Evolutionary conservation across 1,140 invertebrate species (phyloP).

Genomic region (Asobara japonica): DNA sequence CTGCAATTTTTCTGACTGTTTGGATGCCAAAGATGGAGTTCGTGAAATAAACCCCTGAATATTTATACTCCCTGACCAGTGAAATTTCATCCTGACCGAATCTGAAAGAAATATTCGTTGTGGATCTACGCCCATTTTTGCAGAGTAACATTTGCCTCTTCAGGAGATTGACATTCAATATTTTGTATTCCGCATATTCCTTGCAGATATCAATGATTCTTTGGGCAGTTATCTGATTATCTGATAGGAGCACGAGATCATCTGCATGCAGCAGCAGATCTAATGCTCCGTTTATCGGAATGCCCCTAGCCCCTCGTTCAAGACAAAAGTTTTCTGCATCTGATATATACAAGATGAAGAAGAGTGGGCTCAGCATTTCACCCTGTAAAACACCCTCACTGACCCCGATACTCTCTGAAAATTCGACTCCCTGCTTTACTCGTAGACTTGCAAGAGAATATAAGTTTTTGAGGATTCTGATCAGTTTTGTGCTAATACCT

Average conservation of each 20-base stretch:
- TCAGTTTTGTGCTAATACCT: background rate
- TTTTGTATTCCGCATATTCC: conserved; percentile 34
- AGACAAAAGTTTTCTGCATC: conserved; percentile 35
- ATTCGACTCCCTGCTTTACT: background rate
- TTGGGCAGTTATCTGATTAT: background rate
- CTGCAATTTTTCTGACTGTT: background rate
- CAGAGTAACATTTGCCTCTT: conserved; percentile 39
- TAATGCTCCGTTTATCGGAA: conserved; percentile 11
- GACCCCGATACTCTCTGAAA: background rate
- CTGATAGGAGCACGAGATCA: conserved; percentile 36
- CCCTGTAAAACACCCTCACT: conserved; percentile 29
- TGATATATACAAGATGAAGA: conserved; percentile 33
- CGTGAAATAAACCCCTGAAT: conserved; percentile 23
- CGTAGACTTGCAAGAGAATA: background rate
- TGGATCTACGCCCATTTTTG: conserved; percentile 25
- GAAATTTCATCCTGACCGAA: background rate
- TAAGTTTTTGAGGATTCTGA: background rate
- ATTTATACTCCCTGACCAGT: conserved; percentile 14
- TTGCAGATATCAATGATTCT: conserved; percentile 22
- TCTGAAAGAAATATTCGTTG: background rate
- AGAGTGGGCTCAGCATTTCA: conserved; percentile 24
- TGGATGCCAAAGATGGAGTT: conserved; percentile 6
- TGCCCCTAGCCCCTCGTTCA: conserved; percentile 20
- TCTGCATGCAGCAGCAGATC: conserved; percentile 39
- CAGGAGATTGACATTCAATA: conserved; percentile 28